Evolutionary conservation across 1,140 invertebrate genomes (phyloP), one percentile per base, ranked within the genome.

Genomic region (Geopemphigus sp.): DNA sequence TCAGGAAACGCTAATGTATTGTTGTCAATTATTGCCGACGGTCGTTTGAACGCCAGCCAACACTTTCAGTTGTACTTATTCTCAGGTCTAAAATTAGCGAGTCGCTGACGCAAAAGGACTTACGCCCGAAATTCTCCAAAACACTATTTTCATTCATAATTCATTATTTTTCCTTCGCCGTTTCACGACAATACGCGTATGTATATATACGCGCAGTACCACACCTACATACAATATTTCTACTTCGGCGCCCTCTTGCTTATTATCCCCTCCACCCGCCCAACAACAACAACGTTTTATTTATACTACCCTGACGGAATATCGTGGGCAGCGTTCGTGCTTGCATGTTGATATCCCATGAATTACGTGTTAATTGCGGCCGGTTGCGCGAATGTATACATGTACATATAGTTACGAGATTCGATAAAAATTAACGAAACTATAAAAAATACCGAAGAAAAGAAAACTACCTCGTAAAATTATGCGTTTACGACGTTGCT

Each of bases 331-430:
- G 6, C 19, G n/a, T 76, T 76, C 45, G 47, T 70, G 66, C 17
- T 70, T n/a, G 73, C 73, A 59, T 76, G 73, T 76, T 61, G n/a
- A 24, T 76, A 76, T 24, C 29, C 56, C 73, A 76, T 76, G 73
- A 76, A 76, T 76, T 76, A 76, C 32, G 73, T 76, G 73, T 76
- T 76, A 76, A 76, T 76, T 76, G 73, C 6, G 57, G 56, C n/a
- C 39, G 29, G 32, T 61, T 12, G 72, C 14, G 5, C 64, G 24
- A 19, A 29, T 53, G 47, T 53, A 32, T 59, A 68, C 32, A 47
- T 68, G n/a, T n/a, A n/a, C 1, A 8, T 63, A 63, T 6, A 22
- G 39, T 47, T 59, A 59, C 22, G n/a, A 68, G 39, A 12, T 47
- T 14, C 22, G 22, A 24, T 47, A 68, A 24, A 50, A 68, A 68